Conservation (phyloP, 1,140 invertebrate genomes). For the Pentalonia nigronervosa region DNA sequence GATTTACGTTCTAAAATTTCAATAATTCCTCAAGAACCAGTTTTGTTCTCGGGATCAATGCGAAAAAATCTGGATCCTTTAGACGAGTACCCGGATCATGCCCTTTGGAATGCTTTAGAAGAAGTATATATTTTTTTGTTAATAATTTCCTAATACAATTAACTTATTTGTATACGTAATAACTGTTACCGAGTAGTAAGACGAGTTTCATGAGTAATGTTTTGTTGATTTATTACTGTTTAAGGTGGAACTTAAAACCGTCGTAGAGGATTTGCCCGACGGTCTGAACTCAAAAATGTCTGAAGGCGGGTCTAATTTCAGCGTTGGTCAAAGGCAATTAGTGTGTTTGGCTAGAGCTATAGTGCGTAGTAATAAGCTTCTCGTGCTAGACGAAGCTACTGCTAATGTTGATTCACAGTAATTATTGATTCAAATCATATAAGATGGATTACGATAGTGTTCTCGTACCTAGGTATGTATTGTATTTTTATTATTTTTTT, state of each 20-base stretch:
- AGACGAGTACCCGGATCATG: conserved; percentile 68
- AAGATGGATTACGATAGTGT: neutral
- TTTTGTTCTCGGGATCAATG: conserved; percentile 72
- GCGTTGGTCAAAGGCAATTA: conserved; percentile 80
- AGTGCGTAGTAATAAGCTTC: conserved; percentile 76
- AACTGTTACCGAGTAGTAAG: too few species aligned
- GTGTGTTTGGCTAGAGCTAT: conserved; percentile 81
- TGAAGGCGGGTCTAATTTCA: conserved; percentile 69
- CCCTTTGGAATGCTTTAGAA: conserved; percentile 73
- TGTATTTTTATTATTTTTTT: conserved; percentile 47
- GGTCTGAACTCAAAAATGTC: conserved; percentile 50
- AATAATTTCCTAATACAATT: neutral
- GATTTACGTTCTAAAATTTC: conserved; percentile 75
- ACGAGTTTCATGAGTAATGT: neutral
- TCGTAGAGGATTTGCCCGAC: conserved; percentile 65
- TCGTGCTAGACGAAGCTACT: conserved; percentile 82
- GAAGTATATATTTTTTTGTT: conserved; percentile 62
- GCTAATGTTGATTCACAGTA: conserved; percentile 76
- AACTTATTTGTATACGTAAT: too few species aligned
- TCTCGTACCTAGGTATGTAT: neutral
- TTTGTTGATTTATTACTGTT: neutral
- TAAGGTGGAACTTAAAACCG: conserved; percentile 70
- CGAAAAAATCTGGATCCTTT: conserved; percentile 76
- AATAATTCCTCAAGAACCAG: conserved; percentile 74
- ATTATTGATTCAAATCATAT: conserved; percentile 17